Base-by-base conservation (phyloP, 2,113 vertebrate species). In the Eublepharis macularius region DNA sequence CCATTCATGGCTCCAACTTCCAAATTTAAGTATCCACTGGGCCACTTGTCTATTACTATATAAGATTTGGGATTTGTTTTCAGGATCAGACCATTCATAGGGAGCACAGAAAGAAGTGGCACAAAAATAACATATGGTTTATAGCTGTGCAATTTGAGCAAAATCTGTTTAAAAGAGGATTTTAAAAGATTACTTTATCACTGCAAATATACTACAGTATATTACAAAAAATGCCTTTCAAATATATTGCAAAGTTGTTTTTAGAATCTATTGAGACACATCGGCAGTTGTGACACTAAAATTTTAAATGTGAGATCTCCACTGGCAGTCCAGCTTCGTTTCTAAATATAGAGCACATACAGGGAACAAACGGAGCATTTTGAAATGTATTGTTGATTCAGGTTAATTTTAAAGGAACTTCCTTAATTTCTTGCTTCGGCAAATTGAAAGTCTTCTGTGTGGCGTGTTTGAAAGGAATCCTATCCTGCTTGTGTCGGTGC, bases 401-500 rank as follows among this genome's bases (percentile, higher is more conserved):
- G 87, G 87, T 93, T 94, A 87, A 92, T 93, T 94, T 88, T 79
- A 90, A 45, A 9, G 70, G 85, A 68, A 86, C 94, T 94, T 92
- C 0, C 39, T 90, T 83, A 94, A 65, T 90, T 93, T 92, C 57
- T 84, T 90, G 75, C 87, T 85, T 88, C 79, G 92, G 92, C 93
- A 91, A 93, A 94, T 83, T 87, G 94, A 94, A 95, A 94, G 94
- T 92, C 94, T 80, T 91, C 83, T 21, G 0, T 63, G 86, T 26
- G 10, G 74, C 87, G 85, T 80, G 90, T 90, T 94, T 95, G 95
- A 95, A 95, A 95, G 95, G 94, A 95, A 89, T 94, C 93, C 90
- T 88, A 89, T 21, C 90, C 92, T 88, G 87, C 92, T 90, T 80
- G 87, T 91, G 94, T 91, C 89, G 2, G 93, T 49, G 87, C 84